Base-by-base conservation (phyloP, 2,113 vertebrate genomes). In the Mionectes macconnelli region DNA sequence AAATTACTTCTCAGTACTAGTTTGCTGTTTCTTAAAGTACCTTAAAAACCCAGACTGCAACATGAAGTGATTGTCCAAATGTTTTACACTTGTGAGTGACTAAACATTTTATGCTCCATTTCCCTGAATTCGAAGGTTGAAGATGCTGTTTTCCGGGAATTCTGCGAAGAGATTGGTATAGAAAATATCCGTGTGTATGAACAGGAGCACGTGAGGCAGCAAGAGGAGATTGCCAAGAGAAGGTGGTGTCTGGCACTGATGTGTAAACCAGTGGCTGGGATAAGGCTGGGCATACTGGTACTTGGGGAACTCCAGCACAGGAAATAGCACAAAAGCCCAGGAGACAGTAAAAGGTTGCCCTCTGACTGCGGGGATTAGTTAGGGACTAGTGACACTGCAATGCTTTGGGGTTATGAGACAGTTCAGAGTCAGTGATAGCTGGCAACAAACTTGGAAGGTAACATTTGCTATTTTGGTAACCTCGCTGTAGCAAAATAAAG, bases 171-270 rank as follows among this genome's bases (percentile, higher is more conserved):
- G 97, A 98, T 99, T 27, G 99, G 99, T 8, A 97, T 99, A 81
- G 97, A 97, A 91, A 99, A 98, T 96, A 99, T 99, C 93, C 98
- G 99, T 79, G 98, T 99, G 74, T 99, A 98, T 81, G 99, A 99
- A 80, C 98, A 98, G 96, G 98, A 98, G 84, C 96, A 97, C 42
- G 69, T 99, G 89, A 99, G 98, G 92, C 98, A 98, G 27, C 98
- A 98, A 79, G 97, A 98, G 73, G 99, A 99, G 96, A 93, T 98
- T 10, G 99, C 99, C 94, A 98, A 98, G 89, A 99, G 98, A 97
- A 98, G 99, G 99, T 99, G 94, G 27, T 84, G 55, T 72, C 89
- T 72, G 24, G 57, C 67, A 44, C 18, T 77, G 15, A 87, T 59
- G 24, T 75, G 5, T 75, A 9, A 75, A 93, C 25, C 55, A 39